These are phyloP conservation scores for Drosophila willistoni DNA, from an alignment of 1,140 invertebrate genomes.

Conservation along the genomic window DNA sequence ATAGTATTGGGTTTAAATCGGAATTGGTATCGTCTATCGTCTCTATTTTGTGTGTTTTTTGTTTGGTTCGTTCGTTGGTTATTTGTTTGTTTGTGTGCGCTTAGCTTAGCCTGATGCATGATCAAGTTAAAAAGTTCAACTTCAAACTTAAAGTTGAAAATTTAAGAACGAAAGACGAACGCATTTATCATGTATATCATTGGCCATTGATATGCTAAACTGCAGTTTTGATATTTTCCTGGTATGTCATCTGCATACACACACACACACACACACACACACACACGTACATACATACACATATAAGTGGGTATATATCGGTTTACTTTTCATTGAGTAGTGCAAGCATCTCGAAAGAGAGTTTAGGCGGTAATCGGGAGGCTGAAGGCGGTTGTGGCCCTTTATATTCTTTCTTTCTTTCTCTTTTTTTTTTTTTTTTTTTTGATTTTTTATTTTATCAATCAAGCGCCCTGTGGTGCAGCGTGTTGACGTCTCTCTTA, in stretches of 20 bases:
- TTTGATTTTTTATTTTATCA: slow-evolving; percentile 58
- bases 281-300: background rate
- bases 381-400: background rate
- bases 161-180: slow-evolving; percentile 27
- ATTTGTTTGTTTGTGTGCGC: slow-evolving; percentile 41
- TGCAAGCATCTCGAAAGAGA: background rate
- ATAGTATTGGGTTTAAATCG: slow-evolving; percentile 6
- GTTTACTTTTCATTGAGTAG: slow-evolving; percentile 30
- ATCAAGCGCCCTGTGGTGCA: slow-evolving; percentile 73
- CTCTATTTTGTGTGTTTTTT: slow-evolving; percentile 41
- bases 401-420: background rate
- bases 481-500: slow-evolving; percentile 80
- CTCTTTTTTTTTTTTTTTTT: background rate
- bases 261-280: background rate
- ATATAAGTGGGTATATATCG: slow-evolving; percentile 22
- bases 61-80: slow-evolving; percentile 26
- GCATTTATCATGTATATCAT: slow-evolving; percentile 52
- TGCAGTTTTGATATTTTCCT: slow-evolving; percentile 47
- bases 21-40: slow-evolving; percentile 11
- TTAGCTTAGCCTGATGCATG: slow-evolving; percentile 31
- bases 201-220: slow-evolving; percentile 58
- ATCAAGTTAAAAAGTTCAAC: background rate
- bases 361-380: background rate
- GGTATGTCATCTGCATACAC: slow-evolving; percentile 24
- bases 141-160: slow-evolving; percentile 8